phyloP scores from a whole-genome alignment of 2,797 vertebrate species.

The Etheostoma nigrum region DNA sequence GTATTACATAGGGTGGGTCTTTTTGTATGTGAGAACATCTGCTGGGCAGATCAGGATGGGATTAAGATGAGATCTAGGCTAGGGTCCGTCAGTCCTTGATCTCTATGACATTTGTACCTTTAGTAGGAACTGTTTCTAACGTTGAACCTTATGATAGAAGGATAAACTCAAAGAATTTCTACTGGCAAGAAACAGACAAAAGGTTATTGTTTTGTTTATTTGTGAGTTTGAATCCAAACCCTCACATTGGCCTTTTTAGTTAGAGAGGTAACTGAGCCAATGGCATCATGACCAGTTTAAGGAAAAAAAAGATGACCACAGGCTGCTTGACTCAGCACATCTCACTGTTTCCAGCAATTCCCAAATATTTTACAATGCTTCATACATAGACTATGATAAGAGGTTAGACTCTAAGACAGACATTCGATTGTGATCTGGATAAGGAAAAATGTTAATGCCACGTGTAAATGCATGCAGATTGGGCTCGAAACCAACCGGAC shows the following conservation, averaged over 20 bases:
- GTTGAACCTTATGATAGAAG: neutral
- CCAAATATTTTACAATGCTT: conserved; percentile 40
- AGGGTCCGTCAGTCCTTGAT: conserved; percentile 26
- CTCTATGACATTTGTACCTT: conserved; percentile 28
- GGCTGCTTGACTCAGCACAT: conserved; percentile 71
- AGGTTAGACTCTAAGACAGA: conserved; percentile 18
- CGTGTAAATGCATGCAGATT: neutral
- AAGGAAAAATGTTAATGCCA: neutral
- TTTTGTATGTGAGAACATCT: conserved; percentile 55
- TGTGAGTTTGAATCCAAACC: conserved; percentile 54
- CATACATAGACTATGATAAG: conserved; percentile 19
- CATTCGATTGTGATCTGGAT: neutral
- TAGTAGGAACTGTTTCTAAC: conserved; percentile 10
- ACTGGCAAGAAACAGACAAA: conserved; percentile 7
- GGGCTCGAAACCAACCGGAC: neutral
- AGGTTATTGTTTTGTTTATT: conserved; percentile 44
- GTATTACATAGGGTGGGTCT: conserved; percentile 13
- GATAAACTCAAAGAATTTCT: conserved; percentile 7
- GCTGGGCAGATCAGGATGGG: conserved; percentile 48
- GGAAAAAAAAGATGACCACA: conserved; percentile 67
- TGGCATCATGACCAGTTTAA: conserved; percentile 52
- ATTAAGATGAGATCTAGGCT: conserved; percentile 25
- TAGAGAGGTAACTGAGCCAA: conserved; percentile 49
- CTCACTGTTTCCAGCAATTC: conserved; percentile 63
- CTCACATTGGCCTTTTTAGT: conserved; percentile 48